Base-by-base conservation (phyloP, 2,113 vertebrate genomes). In the Varanus komodoensis region DNA sequence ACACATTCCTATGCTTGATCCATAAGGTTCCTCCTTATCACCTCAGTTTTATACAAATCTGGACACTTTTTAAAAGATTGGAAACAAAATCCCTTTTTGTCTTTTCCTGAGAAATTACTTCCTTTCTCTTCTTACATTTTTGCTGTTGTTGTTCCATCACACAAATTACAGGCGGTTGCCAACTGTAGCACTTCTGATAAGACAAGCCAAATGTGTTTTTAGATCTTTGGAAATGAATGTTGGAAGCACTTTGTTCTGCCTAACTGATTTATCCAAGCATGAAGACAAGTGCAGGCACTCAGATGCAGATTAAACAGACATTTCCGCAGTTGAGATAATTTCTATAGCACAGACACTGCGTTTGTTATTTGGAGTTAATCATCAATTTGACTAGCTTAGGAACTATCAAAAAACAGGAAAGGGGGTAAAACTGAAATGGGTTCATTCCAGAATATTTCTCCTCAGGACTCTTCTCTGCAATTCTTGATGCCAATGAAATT, bases 271-370 rank as follows among this genome's bases (percentile, higher is more conserved):
- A 93, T 95, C 94, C 91, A 84, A 91, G 81, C 86, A 94, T 94
- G 87, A 50, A 95, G 96, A 93, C 87, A 83, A 93, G 61, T 0
- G 0, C 89, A 92, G 81, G 48, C 90, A 91, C 89, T 92, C 92
- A 93, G 86, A 93, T 93, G 94, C 71, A 93, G 93, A 95, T 95
- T 94, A 93, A 94, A 92, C 77, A 94, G 95, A 91, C 85, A 92
- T 96, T 96, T 96, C 88, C 80, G 93, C 92, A 86, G 90, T 75
- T 89, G 92, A 92, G 93, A 95, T 95, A 91, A 95, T 94, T 96
- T 95, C 90, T 93, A 64, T 64, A 93, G 88, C 75, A 50, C 78
- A 92, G 87, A 86, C 85, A 68, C 74, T 78, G 79, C 87, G 92
- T 95, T 90, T 90, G 91, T 93, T 93, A 87, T 52, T 95, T 91